Evolutionary conservation across 2,797 vertebrate genomes (phyloP).

Genomic region (Euthynnus affinis): DNA sequence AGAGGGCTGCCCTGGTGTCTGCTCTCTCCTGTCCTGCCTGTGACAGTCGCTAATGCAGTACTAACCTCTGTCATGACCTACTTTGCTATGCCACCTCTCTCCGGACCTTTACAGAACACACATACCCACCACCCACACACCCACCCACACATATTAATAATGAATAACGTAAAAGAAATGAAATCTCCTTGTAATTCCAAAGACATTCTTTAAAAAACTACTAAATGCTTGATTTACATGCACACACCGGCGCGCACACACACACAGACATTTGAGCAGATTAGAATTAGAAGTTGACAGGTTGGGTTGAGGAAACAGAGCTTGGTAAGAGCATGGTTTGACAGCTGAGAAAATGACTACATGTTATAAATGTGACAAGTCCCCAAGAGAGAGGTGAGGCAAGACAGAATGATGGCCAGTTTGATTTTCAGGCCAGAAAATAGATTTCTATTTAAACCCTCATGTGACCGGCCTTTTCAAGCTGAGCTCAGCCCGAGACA

Average conservation of each 20-base stretch:
- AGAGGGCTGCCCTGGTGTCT: constrained; percentile 71
- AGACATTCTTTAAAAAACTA: constrained; percentile 11
- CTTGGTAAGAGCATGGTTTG: constrained; percentile 71
- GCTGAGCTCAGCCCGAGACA: constrained; percentile 62
- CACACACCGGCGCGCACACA: neutral
- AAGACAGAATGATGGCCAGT: constrained; percentile 76
- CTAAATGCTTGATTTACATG: constrained; percentile 7
- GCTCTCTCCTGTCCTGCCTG: constrained; percentile 72
- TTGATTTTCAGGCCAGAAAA: constrained; percentile 83
- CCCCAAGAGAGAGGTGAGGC: constrained; percentile 75
- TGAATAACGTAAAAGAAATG: constrained; percentile 34
- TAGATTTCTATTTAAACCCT: constrained; percentile 81
- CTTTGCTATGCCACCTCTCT: constrained; percentile 72
- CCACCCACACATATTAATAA: constrained; percentile 41
- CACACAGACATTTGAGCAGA: constrained; percentile 43
- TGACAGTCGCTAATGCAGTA: constrained; percentile 85
- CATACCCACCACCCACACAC: constrained; percentile 46
- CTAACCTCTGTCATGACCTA: constrained; percentile 85
- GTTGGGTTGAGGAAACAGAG: constrained; percentile 56
- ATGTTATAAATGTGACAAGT: constrained; percentile 84
- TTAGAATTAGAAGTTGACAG: constrained; percentile 72
- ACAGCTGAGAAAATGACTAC: constrained; percentile 88
- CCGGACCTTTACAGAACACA: constrained; percentile 54
- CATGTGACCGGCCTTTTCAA: constrained; percentile 77
- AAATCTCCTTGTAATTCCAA: constrained; percentile 42